phyloP scores from a whole-genome alignment of 2,113 vertebrate genomes.

The Thamnaconus septentrionalis region DNA sequence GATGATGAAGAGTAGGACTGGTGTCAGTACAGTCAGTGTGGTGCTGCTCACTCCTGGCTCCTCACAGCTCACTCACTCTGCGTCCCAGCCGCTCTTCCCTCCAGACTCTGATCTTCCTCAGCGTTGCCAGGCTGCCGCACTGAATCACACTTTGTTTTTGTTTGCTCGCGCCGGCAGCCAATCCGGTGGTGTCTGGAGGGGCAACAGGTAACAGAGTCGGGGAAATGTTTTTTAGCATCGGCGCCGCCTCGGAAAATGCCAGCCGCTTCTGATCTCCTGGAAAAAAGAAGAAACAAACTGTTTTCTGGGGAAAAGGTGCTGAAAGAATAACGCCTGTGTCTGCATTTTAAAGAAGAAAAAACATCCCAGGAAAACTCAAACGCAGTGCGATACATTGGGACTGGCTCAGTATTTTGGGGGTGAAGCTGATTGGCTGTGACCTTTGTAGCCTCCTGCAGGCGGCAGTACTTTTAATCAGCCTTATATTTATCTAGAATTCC shows the following conservation, averaged over 20 bases:
- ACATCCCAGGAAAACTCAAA: too few relatives aligned
- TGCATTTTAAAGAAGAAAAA: not conserved
- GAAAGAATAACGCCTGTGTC: too few relatives aligned
- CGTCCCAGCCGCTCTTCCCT: conserved; percentile 24
- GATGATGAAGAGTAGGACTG: not conserved
- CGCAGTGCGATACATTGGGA: too few relatives aligned
- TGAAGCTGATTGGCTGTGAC: too few relatives aligned
- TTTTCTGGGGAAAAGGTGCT: too few relatives aligned
- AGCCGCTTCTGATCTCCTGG: not conserved
- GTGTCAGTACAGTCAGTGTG: conserved; percentile 30
- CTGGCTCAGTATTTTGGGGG: too few relatives aligned
- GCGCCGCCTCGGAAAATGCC: not conserved
- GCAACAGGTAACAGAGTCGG: conserved; percentile 28
- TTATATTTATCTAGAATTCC: too few relatives aligned
- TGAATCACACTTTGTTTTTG: conserved; percentile 53
- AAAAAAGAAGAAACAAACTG: not conserved
- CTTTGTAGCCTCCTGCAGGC: too few relatives aligned
- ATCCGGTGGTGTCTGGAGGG: conserved; percentile 30
- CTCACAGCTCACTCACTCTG: conserved; percentile 44
- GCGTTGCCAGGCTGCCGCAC: conserved; percentile 40
- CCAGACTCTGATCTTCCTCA: conserved; percentile 25
- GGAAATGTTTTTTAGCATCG: conserved; percentile 11
- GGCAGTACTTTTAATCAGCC: too few relatives aligned
- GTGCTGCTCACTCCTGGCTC: not conserved
- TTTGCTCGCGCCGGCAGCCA: conserved; percentile 19